A percentile compares a stretch with the other conserved stretches of the same genome.
These are phyloP conservation scores for Campopleginae sp. DNA, from an alignment of 2,888 invertebrate species.

Conservation along the genomic window DNA sequence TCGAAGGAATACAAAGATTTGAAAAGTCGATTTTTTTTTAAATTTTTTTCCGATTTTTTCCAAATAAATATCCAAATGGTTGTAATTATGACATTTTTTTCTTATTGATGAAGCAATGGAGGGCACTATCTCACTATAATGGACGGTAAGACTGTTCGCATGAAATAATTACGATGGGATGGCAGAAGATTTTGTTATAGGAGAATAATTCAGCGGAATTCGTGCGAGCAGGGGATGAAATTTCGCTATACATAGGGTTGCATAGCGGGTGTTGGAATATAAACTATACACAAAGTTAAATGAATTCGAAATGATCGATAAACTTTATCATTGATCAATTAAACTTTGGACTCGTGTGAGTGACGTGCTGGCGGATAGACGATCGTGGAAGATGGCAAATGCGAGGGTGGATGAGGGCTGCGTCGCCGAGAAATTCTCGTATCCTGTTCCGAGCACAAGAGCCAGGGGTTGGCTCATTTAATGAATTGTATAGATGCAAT, in stretches of 20 bases:
- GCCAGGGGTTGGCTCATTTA: constrained; percentile 81
- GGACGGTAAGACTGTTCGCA: not conserved
- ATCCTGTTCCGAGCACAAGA: constrained; percentile 67
- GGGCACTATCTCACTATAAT: not conserved
- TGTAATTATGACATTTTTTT: not conserved
- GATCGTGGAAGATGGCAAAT: constrained; percentile 59
- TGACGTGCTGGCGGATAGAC: constrained; percentile 73
- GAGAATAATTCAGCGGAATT: constrained; percentile 13
- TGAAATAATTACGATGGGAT: not conserved
- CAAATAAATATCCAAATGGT: not conserved
- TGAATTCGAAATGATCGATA: constrained; percentile 84
- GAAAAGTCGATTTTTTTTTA: too few species aligned
- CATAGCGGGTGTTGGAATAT: constrained; percentile 59
- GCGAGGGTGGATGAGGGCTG: constrained; percentile 63
- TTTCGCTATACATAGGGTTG: constrained; percentile 13
- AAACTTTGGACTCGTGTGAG: constrained; percentile 84
- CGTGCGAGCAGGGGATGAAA: constrained; percentile 27
- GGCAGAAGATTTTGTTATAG: not conserved
- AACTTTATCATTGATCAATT: constrained; percentile 85
- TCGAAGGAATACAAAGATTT: too few species aligned
- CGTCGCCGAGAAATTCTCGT: constrained; percentile 57
- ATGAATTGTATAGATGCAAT: constrained; percentile 82
- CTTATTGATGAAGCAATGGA: not conserved
- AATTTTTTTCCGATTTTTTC: not conserved
- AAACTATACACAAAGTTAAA: constrained; percentile 83